Evolutionary conservation across 1,140 invertebrate species (phyloP).

Genomic region (Theocolax elegans): DNA sequence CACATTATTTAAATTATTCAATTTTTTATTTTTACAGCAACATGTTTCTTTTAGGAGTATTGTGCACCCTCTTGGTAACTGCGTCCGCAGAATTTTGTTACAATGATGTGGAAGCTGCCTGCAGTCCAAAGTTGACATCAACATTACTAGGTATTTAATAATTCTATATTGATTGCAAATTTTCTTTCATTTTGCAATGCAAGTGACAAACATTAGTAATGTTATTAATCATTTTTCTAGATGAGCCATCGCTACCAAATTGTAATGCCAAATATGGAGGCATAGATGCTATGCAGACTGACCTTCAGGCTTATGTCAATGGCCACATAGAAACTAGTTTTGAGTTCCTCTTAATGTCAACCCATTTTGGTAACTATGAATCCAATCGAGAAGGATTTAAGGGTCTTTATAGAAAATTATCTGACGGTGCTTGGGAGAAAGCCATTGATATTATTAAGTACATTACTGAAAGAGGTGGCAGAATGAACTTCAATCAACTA

Average conservation of each 20-base stretch:
- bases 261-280: conserved; percentile 79
- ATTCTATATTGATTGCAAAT: not conserved
- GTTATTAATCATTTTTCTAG: too few species aligned
- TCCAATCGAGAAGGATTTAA: conserved; percentile 81
- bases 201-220: too few species aligned
- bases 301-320: conserved; percentile 73
- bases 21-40: conserved; percentile 36
- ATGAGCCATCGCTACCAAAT: conserved; percentile 56
- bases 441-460: conserved; percentile 81
- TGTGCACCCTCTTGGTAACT: conserved; percentile 65
- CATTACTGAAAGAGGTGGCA: conserved; percentile 77
- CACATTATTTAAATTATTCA: not conserved
- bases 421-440: conserved; percentile 80
- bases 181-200: conserved; percentile 31
- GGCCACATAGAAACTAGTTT: conserved; percentile 77
- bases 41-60: conserved; percentile 70
- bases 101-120: conserved; percentile 70
- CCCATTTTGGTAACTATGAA: conserved; percentile 82
- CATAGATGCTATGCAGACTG: conserved; percentile 65
- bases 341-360: conserved; percentile 79
- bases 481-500: conserved; percentile 63
- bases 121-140: conserved; percentile 60
- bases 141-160: conserved; percentile 4
- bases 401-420: conserved; percentile 77
- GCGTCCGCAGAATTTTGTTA: conserved; percentile 73